Evolutionary conservation across 2,113 vertebrate species (phyloP).

Genomic region (Caloenas nicobarica): DNA sequence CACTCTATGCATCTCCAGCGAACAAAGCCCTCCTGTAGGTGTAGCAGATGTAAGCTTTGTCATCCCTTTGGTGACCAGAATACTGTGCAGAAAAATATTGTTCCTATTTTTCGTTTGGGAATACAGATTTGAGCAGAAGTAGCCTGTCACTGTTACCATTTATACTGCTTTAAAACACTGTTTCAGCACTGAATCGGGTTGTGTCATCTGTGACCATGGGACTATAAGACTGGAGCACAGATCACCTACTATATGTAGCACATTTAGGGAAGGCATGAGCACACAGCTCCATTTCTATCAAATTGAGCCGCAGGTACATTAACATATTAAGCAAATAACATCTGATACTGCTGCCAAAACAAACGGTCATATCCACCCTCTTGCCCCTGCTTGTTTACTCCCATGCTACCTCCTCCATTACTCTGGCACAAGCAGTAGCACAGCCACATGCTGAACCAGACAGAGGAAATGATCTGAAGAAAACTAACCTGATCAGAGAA

Average conservation of each 20-base stretch:
- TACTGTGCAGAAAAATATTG: background rate
- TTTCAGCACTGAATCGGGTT: background rate
- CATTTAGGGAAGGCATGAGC: background rate
- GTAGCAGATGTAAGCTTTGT: background rate
- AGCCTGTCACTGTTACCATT: background rate
- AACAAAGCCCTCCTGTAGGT: constrained; percentile 26
- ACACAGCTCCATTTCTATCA: constrained; percentile 1
- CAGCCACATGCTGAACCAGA: background rate
- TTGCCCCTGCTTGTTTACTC: background rate
- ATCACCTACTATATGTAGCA: background rate
- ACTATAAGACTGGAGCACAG: background rate
- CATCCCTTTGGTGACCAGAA: background rate
- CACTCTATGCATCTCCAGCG: background rate
- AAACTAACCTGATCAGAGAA: background rate
- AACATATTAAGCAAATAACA: background rate
- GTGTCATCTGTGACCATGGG: background rate
- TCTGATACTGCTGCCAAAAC: background rate
- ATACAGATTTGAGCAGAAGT: background rate
- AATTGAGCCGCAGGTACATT: constrained; percentile 6
- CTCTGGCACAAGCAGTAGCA: background rate
- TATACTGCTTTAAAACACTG: background rate
- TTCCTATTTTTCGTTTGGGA: background rate
- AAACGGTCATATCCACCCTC: background rate
- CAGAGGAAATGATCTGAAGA: constrained; percentile 21
- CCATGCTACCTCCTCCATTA: background rate